These are phyloP conservation scores for Rana temporaria DNA, from an alignment of 2,113 vertebrate species.

Conservation along the genomic window DNA sequence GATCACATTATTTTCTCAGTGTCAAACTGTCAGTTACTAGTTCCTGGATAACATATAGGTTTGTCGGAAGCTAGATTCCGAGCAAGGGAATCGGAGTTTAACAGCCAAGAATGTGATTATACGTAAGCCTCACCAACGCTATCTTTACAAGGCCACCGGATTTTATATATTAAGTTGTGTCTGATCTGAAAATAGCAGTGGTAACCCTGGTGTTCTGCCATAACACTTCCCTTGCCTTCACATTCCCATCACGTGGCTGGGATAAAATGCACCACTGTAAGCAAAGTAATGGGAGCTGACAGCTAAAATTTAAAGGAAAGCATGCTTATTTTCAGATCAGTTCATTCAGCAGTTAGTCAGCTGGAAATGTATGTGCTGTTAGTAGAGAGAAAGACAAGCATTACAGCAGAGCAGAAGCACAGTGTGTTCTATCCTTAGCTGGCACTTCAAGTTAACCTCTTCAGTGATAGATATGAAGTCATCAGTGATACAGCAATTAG, in stretches of 20 bases:
- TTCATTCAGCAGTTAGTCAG: slow-evolving; percentile 69
- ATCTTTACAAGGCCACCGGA: slow-evolving; percentile 24
- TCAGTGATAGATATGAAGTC: background rate
- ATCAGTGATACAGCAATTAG: too few relatives aligned
- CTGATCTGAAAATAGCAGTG: slow-evolving; percentile 36
- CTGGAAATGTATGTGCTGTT: slow-evolving; percentile 67
- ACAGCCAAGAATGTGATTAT: background rate
- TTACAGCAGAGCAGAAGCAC: slow-evolving; percentile 32
- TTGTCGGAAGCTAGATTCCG: background rate
- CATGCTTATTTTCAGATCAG: slow-evolving; percentile 63
- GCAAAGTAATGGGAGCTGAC: slow-evolving; percentile 57
- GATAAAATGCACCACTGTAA: slow-evolving; percentile 46
- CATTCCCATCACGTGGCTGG: slow-evolving; percentile 44
- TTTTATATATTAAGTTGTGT: slow-evolving; percentile 29
- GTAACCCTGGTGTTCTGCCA: slow-evolving; percentile 20
- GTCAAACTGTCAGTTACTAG: background rate
- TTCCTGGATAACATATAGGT: background rate
- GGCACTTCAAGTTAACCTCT: slow-evolving; percentile 34
- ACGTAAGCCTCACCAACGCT: background rate
- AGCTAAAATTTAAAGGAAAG: slow-evolving; percentile 65
- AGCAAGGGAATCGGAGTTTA: background rate
- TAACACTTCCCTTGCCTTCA: slow-evolving; percentile 55
- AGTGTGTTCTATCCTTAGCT: slow-evolving; percentile 7
- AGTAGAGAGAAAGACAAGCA: slow-evolving; percentile 57
- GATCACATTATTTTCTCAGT: background rate